Conservation (phyloP, 2,113 vertebrate genomes). For the Ammodramus savannarum region DNA sequence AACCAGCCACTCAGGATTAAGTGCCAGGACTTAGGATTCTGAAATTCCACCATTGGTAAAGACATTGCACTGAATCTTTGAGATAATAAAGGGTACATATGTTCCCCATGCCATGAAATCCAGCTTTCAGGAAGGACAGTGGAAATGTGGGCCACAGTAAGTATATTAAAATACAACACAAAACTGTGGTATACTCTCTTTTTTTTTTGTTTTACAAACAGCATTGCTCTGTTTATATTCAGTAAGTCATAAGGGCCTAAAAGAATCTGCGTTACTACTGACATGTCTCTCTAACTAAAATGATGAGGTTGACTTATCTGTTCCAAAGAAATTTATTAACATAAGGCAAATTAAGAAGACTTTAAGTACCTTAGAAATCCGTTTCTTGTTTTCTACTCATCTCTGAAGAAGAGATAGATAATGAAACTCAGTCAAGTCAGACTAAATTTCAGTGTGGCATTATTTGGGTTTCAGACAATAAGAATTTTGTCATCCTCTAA, state of each 20-base stretch:
- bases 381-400: not conserved
- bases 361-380: not conserved
- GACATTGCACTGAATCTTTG: not conserved
- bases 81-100: not conserved
- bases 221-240: not conserved
- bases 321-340: not conserved
- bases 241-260: not conserved
- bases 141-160: not conserved
- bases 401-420: not conserved
- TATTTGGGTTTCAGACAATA: slow-evolving; percentile 18
- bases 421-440: not conserved
- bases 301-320: not conserved
- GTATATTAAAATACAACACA: not conserved
- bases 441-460: not conserved
- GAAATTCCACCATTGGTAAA: not conserved
- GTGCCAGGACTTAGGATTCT: not conserved
- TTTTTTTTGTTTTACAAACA: not conserved
- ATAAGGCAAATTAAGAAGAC: not conserved
- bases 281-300: not conserved
- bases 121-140: not conserved
- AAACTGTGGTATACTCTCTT: not conserved
- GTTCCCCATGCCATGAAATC: not conserved
- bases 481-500: slow-evolving; percentile 3
- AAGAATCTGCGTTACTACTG: not conserved
- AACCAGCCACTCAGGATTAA: too few species aligned